phyloP scores from a whole-genome alignment of 2,888 invertebrate species.

The Aphodius granarius region DNA sequence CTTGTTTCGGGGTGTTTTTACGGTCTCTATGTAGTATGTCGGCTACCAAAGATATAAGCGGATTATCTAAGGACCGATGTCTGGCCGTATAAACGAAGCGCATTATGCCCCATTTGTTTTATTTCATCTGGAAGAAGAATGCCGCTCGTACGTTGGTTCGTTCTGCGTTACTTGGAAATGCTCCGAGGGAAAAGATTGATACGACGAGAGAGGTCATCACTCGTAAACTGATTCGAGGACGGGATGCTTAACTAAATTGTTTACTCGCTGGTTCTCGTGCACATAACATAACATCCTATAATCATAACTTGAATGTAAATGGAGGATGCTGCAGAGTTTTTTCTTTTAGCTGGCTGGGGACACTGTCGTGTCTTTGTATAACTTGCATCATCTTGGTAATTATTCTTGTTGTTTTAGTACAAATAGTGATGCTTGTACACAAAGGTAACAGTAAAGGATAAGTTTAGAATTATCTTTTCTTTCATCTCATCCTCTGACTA shows the following conservation, averaged over 20 bases:
- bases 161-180: not conserved
- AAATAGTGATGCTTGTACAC: too few relatives aligned
- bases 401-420: not conserved
- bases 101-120: slow-evolving; percentile 15
- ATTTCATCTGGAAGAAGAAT: slow-evolving; percentile 13
- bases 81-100: slow-evolving; percentile 19
- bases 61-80: slow-evolving; percentile 8
- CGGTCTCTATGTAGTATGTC: slow-evolving; percentile 1
- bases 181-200: not conserved
- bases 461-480: too few relatives aligned
- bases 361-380: not conserved
- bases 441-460: too few relatives aligned
- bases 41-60: slow-evolving; percentile 11
- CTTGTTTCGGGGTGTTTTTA: slow-evolving; percentile 20
- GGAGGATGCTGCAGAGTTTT: not conserved
- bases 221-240: not conserved
- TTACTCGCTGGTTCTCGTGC: not conserved
- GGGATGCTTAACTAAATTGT: not conserved
- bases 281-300: not conserved
- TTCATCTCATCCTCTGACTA: too few relatives aligned
- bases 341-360: not conserved
- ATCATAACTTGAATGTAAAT: not conserved
- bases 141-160: not conserved
- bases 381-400: not conserved
- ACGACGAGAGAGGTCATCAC: not conserved